Conservation (phyloP, 2,888 invertebrate species). For the Eurytoma adleriae region DNA sequence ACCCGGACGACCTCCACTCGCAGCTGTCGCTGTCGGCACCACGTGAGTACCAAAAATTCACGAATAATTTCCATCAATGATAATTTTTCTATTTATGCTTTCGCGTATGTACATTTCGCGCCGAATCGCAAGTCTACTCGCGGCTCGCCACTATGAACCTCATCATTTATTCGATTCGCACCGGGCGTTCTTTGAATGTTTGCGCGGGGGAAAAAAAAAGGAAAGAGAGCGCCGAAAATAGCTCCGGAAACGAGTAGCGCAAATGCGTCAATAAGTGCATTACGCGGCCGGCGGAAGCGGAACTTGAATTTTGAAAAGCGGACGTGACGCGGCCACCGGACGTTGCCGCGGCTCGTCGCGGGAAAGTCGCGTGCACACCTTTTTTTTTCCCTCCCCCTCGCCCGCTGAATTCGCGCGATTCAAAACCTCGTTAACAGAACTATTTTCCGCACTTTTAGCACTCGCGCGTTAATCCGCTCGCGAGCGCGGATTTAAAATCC, state of each 20-base stretch:
- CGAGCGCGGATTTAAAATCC: not conserved
- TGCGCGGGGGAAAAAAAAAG: slow-evolving; percentile 25
- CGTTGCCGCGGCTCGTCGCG: not conserved
- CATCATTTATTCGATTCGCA: slow-evolving; percentile 52
- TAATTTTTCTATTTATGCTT: not conserved
- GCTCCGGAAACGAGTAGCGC: slow-evolving; percentile 51
- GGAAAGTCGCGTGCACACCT: slow-evolving; percentile 24
- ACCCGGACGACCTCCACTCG: not conserved
- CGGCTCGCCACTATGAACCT: slow-evolving; percentile 10
- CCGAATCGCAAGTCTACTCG: slow-evolving; percentile 21
- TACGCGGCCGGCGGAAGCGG: slow-evolving; percentile 62
- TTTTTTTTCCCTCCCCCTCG: slow-evolving; percentile 1
- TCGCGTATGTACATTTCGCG: not conserved
- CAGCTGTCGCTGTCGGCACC: not conserved
- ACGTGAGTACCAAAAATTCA: slow-evolving; percentile 44
- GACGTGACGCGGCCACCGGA: slow-evolving; percentile 53
- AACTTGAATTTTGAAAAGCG: slow-evolving; percentile 64
- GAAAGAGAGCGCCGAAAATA: slow-evolving; percentile 44
- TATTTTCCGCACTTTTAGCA: not conserved
- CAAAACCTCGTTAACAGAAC: slow-evolving; percentile 11
- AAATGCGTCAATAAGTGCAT: slow-evolving; percentile 64
- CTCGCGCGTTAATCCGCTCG: no score
- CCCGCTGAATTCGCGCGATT: slow-evolving; percentile 26
- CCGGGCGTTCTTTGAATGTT: slow-evolving; percentile 47
- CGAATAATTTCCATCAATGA: not conserved